Evolutionary conservation across 2,797 vertebrate species (phyloP).

Genomic region (Buphagus erythrorhynchus): DNA sequence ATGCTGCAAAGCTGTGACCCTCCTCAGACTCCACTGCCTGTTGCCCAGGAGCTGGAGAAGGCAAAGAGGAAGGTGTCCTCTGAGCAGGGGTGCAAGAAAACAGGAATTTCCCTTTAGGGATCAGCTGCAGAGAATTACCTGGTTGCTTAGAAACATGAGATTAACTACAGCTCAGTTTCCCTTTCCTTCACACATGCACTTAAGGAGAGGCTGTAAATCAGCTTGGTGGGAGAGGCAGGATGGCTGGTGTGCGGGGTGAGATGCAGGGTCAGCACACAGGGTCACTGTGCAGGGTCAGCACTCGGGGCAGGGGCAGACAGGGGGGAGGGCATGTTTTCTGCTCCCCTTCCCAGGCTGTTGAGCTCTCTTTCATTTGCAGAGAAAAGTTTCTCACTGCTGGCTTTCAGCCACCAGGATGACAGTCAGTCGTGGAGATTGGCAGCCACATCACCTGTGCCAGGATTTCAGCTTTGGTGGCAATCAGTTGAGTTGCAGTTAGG

Average conservation of each 20-base stretch:
- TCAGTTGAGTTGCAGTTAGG: background rate
- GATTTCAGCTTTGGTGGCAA: background rate
- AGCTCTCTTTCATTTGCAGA: background rate
- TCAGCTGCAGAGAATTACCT: constrained; percentile 38
- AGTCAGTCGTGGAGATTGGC: fast-evolving
- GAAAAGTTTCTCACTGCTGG: background rate
- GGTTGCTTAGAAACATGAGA: constrained; percentile 61
- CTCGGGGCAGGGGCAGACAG: background rate
- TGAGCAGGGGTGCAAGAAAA: background rate
- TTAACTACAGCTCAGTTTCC: constrained; percentile 43
- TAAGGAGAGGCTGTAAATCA: background rate
- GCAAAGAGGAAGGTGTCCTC: background rate
- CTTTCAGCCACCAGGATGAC: background rate
- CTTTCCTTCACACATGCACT: background rate
- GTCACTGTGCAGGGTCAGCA: background rate
- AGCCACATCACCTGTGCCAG: fast-evolving
- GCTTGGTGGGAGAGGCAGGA: background rate
- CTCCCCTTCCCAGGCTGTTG: background rate
- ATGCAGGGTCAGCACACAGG: fast-evolving
- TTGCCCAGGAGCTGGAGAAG: background rate
- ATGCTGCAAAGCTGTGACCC: background rate
- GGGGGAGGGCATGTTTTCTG: background rate
- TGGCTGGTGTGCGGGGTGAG: fast-evolving
- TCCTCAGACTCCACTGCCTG: background rate
- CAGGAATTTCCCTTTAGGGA: constrained; percentile 40